Conservation (phyloP, 1,140 invertebrate species). For the Ceratina japonica region DNA sequence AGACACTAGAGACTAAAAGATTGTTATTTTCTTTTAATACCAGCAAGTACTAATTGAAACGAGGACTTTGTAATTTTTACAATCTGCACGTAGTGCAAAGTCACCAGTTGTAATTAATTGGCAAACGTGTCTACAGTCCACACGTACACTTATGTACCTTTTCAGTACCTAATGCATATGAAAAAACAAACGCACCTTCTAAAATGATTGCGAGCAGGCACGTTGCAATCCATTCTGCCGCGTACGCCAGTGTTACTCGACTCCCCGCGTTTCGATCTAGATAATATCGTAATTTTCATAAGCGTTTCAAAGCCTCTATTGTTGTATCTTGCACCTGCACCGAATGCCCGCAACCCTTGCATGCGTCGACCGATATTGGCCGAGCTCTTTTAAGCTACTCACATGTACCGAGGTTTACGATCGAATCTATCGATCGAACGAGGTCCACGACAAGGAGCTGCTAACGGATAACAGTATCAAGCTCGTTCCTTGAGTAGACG, state of each 20-base stretch:
- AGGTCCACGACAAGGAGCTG: background rate
- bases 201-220: constrained; percentile 1
- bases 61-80: too few species aligned
- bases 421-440: constrained; percentile 18
- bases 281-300: constrained; percentile 37
- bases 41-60: too few species aligned
- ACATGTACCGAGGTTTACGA: constrained; percentile 5
- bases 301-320: constrained; percentile 31
- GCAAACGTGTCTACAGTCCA: too few species aligned
- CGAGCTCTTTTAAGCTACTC: constrained; percentile 28
- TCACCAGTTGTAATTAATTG: too few species aligned
- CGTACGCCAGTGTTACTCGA: background rate
- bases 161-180: background rate
- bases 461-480: constrained; percentile 17
- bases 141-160: too few species aligned
- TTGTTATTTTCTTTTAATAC: background rate
- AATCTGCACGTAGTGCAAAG: too few species aligned
- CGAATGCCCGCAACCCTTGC: constrained; percentile 11
- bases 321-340: constrained; percentile 34
- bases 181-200: background rate
- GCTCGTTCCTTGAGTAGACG: constrained; percentile 11
- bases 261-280: constrained; percentile 24
- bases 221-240: background rate
- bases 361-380: constrained; percentile 11
- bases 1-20: background rate